Conservation (phyloP, 2,888 invertebrate species). For the Habroteleia sp. region DNA sequence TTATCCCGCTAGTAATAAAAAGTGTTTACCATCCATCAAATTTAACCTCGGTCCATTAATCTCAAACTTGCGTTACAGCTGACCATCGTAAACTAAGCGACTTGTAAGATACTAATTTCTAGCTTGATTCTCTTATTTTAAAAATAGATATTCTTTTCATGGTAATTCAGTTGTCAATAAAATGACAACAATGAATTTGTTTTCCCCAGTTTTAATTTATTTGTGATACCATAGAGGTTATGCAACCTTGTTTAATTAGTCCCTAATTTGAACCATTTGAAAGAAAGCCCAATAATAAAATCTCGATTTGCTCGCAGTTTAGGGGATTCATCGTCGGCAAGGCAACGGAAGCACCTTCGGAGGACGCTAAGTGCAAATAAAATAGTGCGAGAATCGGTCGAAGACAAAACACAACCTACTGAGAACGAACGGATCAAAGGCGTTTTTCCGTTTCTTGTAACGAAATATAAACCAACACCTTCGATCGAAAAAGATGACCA, state of each 20-base stretch:
- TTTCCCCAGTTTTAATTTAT: background rate
- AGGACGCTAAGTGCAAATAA: constrained; percentile 59
- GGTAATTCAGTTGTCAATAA: background rate
- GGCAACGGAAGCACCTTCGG: constrained; percentile 41
- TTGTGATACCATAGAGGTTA: too few species aligned
- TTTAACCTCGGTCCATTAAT: constrained; percentile 27
- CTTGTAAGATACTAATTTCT: constrained; percentile 6
- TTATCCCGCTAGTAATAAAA: constrained; percentile 22
- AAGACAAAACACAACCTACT: constrained; percentile 12
- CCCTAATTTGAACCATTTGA: background rate
- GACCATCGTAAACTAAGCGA: background rate
- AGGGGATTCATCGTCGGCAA: constrained; percentile 39
- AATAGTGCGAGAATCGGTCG: constrained; percentile 22
- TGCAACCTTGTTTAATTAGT: background rate
- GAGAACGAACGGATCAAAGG: constrained; percentile 40
- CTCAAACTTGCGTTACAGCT: background rate
- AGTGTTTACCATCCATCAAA: constrained; percentile 27
- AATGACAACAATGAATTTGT: background rate
- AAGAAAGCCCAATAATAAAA: constrained; percentile 6
- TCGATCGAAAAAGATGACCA: constrained; percentile 20
- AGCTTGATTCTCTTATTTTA: background rate
- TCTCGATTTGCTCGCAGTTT: constrained; percentile 36
- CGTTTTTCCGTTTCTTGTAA: constrained; percentile 49
- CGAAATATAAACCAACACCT: constrained; percentile 61
- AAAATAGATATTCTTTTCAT: background rate